Percentiles rank a stretch among this genome's conserved stretches.
phyloP scores from a whole-genome alignment of 2,888 invertebrate genomes.

The Eupithecia subfuscata region DNA sequence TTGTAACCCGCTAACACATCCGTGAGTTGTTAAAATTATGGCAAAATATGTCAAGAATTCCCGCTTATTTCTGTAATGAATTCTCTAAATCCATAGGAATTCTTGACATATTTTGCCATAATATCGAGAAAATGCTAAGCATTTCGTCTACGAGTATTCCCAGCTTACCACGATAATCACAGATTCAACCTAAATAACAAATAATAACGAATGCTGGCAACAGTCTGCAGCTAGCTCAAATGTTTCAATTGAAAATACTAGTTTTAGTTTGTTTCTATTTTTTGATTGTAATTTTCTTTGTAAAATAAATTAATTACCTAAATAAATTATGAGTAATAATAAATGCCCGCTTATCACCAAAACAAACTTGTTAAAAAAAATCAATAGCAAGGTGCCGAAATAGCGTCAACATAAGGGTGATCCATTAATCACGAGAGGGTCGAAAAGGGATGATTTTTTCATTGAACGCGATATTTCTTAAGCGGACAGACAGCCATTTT shows the following conservation, averaged over 20 bases:
- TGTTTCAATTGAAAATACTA: neutral
- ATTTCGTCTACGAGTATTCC: conserved; percentile 16
- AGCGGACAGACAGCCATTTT: no score
- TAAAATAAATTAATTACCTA: conserved; percentile 30
- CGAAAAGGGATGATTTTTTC: no score
- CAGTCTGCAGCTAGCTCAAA: neutral
- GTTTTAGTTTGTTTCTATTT: neutral
- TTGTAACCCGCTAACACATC: no score
- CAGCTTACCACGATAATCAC: conserved; percentile 37
- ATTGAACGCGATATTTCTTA: no score
- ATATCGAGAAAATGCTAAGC: neutral
- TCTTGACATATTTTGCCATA: neutral
- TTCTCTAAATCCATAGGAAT: neutral
- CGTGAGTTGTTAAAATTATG: no score
- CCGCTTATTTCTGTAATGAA: no score
- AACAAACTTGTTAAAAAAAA: neutral
- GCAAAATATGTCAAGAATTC: no score
- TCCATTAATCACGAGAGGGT: no score
- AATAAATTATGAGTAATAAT: neutral
- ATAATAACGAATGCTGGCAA: neutral
- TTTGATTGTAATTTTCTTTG: neutral
- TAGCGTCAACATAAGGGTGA: no score
- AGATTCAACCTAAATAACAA: conserved; percentile 33
- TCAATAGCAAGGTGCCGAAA: neutral
- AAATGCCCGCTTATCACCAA: neutral